phyloP scores from a whole-genome alignment of 2,888 invertebrate genomes.

The Agrotis segetum region DNA sequence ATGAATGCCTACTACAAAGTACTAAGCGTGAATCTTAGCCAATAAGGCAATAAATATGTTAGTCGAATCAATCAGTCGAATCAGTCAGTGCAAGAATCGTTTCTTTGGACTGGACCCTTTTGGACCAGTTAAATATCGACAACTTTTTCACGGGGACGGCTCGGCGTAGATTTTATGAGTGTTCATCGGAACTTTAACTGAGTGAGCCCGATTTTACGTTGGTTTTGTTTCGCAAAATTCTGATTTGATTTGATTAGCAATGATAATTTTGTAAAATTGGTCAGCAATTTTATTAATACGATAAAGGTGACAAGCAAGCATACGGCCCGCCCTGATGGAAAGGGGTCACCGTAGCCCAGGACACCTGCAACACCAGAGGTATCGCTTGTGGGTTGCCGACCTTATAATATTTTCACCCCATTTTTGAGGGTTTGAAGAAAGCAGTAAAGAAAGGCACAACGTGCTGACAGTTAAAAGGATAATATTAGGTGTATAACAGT shows the following conservation, averaged over 20 bases:
- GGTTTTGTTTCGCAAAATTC: too few relatives aligned
- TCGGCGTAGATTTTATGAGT: background rate
- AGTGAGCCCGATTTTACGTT: too few relatives aligned
- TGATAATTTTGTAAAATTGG: constrained; percentile 1
- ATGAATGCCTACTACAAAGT: background rate
- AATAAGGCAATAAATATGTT: background rate
- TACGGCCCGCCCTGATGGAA: too few relatives aligned
- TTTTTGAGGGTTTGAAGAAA: too few relatives aligned
- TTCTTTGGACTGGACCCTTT: background rate
- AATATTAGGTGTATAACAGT: background rate
- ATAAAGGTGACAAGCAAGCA: too few relatives aligned
- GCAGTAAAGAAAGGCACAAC: too few relatives aligned
- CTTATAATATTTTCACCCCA: too few relatives aligned
- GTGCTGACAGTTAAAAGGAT: too few relatives aligned
- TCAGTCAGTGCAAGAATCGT: background rate
- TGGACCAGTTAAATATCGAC: background rate
- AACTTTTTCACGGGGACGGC: background rate
- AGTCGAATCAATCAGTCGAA: background rate
- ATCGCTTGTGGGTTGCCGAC: too few relatives aligned
- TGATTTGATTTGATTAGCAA: background rate
- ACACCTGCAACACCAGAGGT: too few relatives aligned
- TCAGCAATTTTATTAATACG: background rate
- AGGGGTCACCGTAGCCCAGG: too few relatives aligned
- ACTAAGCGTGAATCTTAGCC: background rate
- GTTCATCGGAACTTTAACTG: background rate